phyloP scores from a whole-genome alignment of 2,113 vertebrate species.

The Chionis minor region DNA sequence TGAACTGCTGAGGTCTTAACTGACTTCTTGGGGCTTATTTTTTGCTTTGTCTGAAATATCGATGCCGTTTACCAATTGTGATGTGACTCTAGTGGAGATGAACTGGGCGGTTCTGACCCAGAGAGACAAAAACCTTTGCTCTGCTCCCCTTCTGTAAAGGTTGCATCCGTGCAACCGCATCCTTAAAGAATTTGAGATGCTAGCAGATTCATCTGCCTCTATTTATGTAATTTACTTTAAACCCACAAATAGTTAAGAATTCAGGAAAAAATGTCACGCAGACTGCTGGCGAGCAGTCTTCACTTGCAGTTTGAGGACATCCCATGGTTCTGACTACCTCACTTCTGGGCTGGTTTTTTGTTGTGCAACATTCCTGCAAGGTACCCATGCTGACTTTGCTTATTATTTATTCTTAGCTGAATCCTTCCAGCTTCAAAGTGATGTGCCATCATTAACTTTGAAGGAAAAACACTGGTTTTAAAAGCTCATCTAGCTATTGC shows the following conservation, averaged over 20 bases:
- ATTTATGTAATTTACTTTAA: constrained; percentile 34
- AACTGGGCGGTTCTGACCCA: not conserved
- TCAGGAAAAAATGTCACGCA: not conserved
- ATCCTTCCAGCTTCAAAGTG: not conserved
- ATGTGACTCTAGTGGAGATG: not conserved
- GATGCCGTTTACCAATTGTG: not conserved
- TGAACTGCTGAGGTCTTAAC: not conserved
- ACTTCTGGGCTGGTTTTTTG: not conserved
- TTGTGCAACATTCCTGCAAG: not conserved
- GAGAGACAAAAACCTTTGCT: not conserved
- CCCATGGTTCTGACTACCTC: not conserved
- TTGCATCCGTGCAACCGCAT: not conserved
- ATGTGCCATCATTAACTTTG: not conserved
- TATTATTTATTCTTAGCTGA: not conserved
- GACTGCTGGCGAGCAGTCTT: not conserved
- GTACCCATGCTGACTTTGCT: not conserved
- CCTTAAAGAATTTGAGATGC: not conserved
- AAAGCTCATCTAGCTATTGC: not conserved
- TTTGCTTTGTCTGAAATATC: not conserved
- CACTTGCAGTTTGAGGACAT: constrained; percentile 27
- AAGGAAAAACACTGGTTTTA: not conserved
- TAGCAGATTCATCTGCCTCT: not conserved
- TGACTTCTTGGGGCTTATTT: not conserved
- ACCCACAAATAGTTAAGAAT: constrained; percentile 4
- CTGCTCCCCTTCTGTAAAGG: not conserved